Base-by-base conservation (phyloP, 2,797 vertebrate genomes). In the Carapus acus region DNA sequence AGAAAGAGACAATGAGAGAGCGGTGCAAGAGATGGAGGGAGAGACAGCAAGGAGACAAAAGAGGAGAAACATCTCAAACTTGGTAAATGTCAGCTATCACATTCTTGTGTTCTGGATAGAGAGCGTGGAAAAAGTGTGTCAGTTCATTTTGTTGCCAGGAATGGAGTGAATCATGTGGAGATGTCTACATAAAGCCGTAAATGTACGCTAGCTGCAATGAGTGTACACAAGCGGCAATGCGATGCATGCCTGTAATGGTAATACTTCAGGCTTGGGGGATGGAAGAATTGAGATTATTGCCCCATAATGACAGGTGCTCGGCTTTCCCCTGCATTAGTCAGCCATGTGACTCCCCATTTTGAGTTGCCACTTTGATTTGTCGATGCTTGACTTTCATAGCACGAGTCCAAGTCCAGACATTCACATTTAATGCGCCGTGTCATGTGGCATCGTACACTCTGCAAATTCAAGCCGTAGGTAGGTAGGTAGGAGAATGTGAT, bases 151-250 rank as follows among this genome's bases (percentile, higher is more conserved):
- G 60, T 54, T 76, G 69, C 66, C 69, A 66, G 80, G 66, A 77
- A 73, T 74, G 73, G 54, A 53, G 62, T 83, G 79, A 84, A 75
- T 83, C 73, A 82, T 78, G 83, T 85, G 76, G 79, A 64, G 73
- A 34, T n/a, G 57, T 68, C 76, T 79, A 79, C 79, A 77, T 78
- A 77, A 83, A 85, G 67, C 54, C 54, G 20, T n/a, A n/a, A n/a
- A n/a, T 52, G 62, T 43, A 40, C 64, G 76, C 65, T 47, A 66
- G 67, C 69, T 63, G 51, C 67, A 69, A 57, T 51, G 57, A 42
- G 27, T 52, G 62, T 43, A 40, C 64, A 76, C 65, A 44, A 66
- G 67, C 69, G 61, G 51, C 67, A 69, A 57, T 51, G 57, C 43
- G 27, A n/a, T n/a, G n/a, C n/a, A 15, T 22, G 53, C 65, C 46